A percentile compares a stretch with the other conserved stretches of the same genome.
Conservation (phyloP, 2,888 invertebrate species). For the Copidosoma aretas region DNA sequence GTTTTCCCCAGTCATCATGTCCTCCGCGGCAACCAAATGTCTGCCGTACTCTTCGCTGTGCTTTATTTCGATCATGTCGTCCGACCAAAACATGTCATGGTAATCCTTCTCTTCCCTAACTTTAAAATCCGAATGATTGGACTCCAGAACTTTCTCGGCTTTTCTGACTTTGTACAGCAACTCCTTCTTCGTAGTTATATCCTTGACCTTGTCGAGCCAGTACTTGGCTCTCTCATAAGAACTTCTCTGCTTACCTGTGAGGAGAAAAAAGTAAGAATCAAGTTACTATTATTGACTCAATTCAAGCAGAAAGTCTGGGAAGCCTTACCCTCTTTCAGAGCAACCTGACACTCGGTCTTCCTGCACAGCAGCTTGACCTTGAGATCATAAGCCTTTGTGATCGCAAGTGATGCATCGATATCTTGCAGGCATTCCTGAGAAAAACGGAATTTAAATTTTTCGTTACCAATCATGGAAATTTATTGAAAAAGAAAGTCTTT, state of each 20-base stretch:
- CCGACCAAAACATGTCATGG: no score
- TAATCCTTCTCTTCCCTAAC: not conserved
- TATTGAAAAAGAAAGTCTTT: no score
- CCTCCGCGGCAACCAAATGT: no score
- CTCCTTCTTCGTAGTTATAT: not conserved
- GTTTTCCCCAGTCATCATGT: no score
- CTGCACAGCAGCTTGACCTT: not conserved
- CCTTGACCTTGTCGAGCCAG: conserved; percentile 9
- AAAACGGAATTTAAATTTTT: no score
- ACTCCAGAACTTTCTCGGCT: not conserved
- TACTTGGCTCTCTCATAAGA: conserved; percentile 12
- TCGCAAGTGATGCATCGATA: not conserved
- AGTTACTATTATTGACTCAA: no score
- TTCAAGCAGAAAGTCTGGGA: no score
- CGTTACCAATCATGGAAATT: no score
- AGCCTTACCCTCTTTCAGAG: no score
- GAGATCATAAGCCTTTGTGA: not conserved
- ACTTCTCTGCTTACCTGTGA: not conserved
- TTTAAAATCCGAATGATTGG: not conserved
- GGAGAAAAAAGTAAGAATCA: no score
- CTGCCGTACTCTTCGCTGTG: no score
- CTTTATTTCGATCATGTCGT: no score
- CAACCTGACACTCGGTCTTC: not conserved
- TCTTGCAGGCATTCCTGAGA: not conserved
- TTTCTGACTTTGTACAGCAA: not conserved